Conservation (phyloP, 2,888 invertebrate genomes). For the Orthonevra nobilis region DNA sequence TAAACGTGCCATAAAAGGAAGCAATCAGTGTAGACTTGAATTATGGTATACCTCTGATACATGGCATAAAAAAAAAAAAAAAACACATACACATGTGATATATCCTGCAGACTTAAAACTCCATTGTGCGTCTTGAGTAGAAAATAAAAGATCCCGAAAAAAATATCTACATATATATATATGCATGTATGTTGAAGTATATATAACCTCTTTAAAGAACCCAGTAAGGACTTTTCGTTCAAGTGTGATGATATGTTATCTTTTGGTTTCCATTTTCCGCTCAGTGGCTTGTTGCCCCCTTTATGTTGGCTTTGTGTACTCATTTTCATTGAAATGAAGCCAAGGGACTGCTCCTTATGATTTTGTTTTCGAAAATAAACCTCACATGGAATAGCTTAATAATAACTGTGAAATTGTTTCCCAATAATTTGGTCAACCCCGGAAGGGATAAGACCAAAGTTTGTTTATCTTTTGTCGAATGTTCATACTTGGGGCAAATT, state of each 20-base stretch:
- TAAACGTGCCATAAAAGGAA: constrained; percentile 45
- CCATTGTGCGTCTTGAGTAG: too few species aligned
- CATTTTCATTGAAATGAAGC: too few species aligned
- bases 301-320: neutral
- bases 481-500: constrained; percentile 5
- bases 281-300: constrained; percentile 7
- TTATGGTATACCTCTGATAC: constrained; percentile 37
- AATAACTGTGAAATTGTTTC: constrained; percentile 30
- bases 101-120: neutral
- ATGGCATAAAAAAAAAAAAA: too few species aligned
- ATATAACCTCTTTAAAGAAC: neutral
- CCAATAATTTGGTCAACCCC: constrained; percentile 32
- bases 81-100: constrained; percentile 19
- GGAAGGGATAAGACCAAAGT: neutral
- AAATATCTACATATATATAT: neutral
- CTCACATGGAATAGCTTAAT: constrained; percentile 31
- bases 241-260: constrained; percentile 13
- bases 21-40: constrained; percentile 33
- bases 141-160: too few species aligned
- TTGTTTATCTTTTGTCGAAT: constrained; percentile 19
- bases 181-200: too few species aligned
- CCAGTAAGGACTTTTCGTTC: constrained; percentile 7
- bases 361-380: constrained; percentile 37
- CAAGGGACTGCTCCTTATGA: too few species aligned
- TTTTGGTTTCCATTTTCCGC: constrained; percentile 18